Base-by-base conservation (phyloP, 2,888 invertebrate genomes). In the Rhimphoctona megacephalus region DNA sequence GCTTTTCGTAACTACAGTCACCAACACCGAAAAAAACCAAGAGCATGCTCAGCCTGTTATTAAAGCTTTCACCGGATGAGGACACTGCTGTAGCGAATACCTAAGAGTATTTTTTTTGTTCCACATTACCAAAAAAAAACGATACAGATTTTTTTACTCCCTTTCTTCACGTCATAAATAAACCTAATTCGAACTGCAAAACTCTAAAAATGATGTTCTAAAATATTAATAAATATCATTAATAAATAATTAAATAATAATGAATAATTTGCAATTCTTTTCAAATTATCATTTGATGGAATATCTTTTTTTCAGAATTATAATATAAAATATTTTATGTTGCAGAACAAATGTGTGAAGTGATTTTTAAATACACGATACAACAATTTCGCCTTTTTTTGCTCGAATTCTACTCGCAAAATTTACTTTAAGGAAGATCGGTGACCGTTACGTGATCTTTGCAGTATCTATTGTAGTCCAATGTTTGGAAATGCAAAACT, bases 1-100 rank as follows among this genome's bases (percentile, higher is more conserved):
- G 69, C 54, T 61, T 80, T 46, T 70, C 61, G 70, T n/a, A 72
- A 69, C 57, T 39, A 6, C 25, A 25, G 57, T 64, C 57, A 49
- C 14, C 57, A 39, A 76, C 66, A 70, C 52, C 76, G 79, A 66
- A 72, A 81, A 80, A 76, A 36, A 64, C 0, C 17, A 17, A 17
- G 61, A 61, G 19, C 70, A 52, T 66, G 19, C 64, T 64, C 64
- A 46, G 19, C 22, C n/a, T 11, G 67, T 76, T 80, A 46, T 80
- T 79, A 14, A n/a, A 79, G 69, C 79, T 79, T 70, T 70, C 57
- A 33, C 70, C 11, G 25, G n/a, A 49, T 39, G 30, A 49, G 9
- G 22, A 43, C 25, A 25, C 52, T 3, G 54, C 25, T 39, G 25
- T 17, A 8, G 54, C 39, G 22, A 25, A 43, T 74, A n/a, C n/a